Evolutionary conservation across 2,113 vertebrate species (phyloP), one percentile per base, ranked within the genome.

Genomic region (Turnix velox): DNA sequence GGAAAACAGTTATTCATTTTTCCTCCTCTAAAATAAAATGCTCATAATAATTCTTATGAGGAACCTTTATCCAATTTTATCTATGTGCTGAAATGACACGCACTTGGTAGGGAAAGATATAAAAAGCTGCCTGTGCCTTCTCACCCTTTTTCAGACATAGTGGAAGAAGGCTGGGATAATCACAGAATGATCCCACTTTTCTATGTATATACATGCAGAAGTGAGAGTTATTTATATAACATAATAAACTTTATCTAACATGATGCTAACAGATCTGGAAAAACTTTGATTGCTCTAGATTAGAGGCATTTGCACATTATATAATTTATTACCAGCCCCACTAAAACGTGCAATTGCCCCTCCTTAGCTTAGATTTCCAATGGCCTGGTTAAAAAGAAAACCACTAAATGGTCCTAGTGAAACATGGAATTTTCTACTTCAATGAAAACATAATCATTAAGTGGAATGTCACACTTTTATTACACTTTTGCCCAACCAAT

Each of bases 1-100:
- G 35, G n/a, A 87, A 85, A 87, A 66, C 28, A 37, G 51, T 45
- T 59, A 74, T 28, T 88, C 51, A 75, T 93, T 88, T 86, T 81
- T 18, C 23, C n/a, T 83, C 43, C 51, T 90, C 86, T 82, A 74
- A 95, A 95, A 93, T 92, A 74, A 90, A 95, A 93, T 92, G 91
- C 81, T 87, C 79, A 82, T 73, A 93, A 96, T 76, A 94, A 87
- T 63, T 83, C 73, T 33, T 42, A 88, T 73, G 65, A 89, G 84
- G 45, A 88, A n/a, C 82, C 76, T 84, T 95, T 84, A 93, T 93
- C 51, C 84, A 87, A 93, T 68, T 71, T 51, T 61, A 73, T 76
- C 48, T 92, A 81, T 65, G 79, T 54, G 4, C 67, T 65, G 75
- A 95, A 87, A 84, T 83, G 54, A 35, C 76, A 51, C 65, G 28